These are phyloP conservation scores for Tretioscincus oriximinensis DNA, from an alignment of 2,113 vertebrate species.

Conservation along the genomic window DNA sequence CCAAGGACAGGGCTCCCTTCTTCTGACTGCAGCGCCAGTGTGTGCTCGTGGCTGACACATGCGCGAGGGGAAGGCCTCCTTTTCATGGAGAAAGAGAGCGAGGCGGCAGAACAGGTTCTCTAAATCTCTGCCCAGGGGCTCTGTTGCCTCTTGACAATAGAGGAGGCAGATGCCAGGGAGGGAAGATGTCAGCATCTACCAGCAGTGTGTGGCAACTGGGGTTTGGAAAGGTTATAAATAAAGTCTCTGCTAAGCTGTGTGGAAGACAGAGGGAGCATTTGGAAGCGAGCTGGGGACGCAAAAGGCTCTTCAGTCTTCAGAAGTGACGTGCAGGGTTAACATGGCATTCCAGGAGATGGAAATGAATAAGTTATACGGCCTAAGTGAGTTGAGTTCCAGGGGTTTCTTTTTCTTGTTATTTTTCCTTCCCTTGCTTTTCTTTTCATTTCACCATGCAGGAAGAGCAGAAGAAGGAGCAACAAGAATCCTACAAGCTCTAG, in stretches of 20 bases:
- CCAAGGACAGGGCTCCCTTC: slow-evolving; percentile 52
- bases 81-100: slow-evolving; percentile 17
- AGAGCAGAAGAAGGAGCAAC: too few relatives aligned
- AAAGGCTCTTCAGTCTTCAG: neutral
- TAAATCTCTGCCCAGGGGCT: slow-evolving; percentile 21
- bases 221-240: neutral
- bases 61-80: slow-evolving; percentile 43
- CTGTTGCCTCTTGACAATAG: neutral
- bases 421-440: too few relatives aligned
- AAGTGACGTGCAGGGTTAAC: neutral
- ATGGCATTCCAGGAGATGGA: slow-evolving; percentile 1
- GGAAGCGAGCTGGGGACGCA: accelerated
- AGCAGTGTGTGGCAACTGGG: neutral
- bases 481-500: too few relatives aligned
- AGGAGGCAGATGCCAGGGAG: slow-evolving; percentile 1
- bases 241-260: neutral
- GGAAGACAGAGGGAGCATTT: neutral
- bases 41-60: slow-evolving; percentile 50
- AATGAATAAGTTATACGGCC: slow-evolving; percentile 9
- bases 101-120: slow-evolving; percentile 40
- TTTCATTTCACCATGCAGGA: too few relatives aligned
- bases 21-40: slow-evolving; percentile 56
- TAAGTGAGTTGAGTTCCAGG: slow-evolving; percentile 10
- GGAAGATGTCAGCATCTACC: neutral
- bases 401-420: too few relatives aligned